Evolutionary conservation across 2,888 invertebrate genomes (phyloP), one percentile per base, ranked within the genome.

Genomic region (Auanema sp.): DNA sequence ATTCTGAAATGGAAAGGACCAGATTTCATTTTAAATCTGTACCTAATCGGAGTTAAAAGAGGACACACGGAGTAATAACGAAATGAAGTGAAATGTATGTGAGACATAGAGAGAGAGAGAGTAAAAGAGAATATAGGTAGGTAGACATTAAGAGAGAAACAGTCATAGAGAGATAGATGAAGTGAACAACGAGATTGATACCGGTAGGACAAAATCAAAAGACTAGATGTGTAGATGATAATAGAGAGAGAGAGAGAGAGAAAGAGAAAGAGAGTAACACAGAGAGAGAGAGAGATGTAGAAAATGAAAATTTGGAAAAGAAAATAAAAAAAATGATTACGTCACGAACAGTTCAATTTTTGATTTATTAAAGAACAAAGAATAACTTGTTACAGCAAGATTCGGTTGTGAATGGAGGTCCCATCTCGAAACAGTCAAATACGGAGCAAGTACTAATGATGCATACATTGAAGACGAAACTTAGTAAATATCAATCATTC

Each of bases 381-480:
- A 10, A 23, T 43, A 4, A 12, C 2, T 67, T n/a, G n/a, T n/a
- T 70, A 40, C 70, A 77, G 70, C 77, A 77, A 71, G 77, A 77
- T 57, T 75, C 77, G 25, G 75, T 70, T 5, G 72, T 70, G 21
- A 68, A 75, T 65, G 68, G 68, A 16, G 66, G 69, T 10, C 71
- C 77, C 8, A 68, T 81, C 49, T 72, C 80, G 54, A 82, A 83
- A 58, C 78, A 80, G 50, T 81, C 82, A 24, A 75, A 82, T 61
- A 83, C 82, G 18, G 82, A 82, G 58, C 82, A 83, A 60, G 75
- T 75, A 18, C 62, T 73, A 14, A 80, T 83, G 78, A 83, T 82
- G 82, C 82, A 83, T 57, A 80, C 79, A 24, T 64, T 82, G 51
- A 82, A 82, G 60, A 81, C 82, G 55, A 82, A 82, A 65, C 72